Base-by-base conservation (phyloP, 2,113 vertebrate species). In the Pygoscelis adeliae region DNA sequence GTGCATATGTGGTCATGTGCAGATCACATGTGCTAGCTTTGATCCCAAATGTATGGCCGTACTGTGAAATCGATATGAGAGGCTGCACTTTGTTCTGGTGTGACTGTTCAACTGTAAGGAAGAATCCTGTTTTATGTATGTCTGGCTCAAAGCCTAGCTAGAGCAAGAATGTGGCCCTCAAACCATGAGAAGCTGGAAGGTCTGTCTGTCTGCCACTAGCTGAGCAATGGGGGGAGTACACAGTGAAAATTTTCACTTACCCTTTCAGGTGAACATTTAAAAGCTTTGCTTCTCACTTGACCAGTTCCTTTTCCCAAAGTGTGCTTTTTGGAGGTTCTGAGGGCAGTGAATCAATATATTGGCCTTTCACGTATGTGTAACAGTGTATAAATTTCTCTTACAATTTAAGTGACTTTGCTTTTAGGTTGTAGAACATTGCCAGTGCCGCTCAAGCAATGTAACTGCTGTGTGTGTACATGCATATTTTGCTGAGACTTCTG, bases 401-500 rank as follows among this genome's bases (percentile, higher is more conserved):
- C 49, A 73, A 20, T 86, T 55, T 27, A 65, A 83, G 30, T 81
- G 30, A n/a, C 71, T 80, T 83, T 83, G 30, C 49, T 80, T 85
- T 90, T 83, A 69, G 40, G 8, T n/a, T 22, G 14, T 77, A 49
- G 49, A 76, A 36, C 15, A 23, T n/a, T 62, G 26, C 27, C 38
- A 67, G 34, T 73, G 30, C 36, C 47, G 36, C 36, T 80, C 38
- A 47, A 46, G 49, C 66, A 50, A 1, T 2, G 1, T 53, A 77
- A 52, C 42, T 95, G 34, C 34, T 70, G 25, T 50, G 66, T 78
- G 34, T 52, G 47, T 38, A 34, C 23, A 2, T 86, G 71, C 44
- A 18, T 96, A 47, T 83, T 95, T 96, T 96, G 58, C 19, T 86
- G 67, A 30, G 58, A 32, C 62, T 77, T 85, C 26, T 49, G 25